Evolutionary conservation across 2,888 invertebrate genomes (phyloP).

Genomic region (Lycocerus yunnanus): DNA sequence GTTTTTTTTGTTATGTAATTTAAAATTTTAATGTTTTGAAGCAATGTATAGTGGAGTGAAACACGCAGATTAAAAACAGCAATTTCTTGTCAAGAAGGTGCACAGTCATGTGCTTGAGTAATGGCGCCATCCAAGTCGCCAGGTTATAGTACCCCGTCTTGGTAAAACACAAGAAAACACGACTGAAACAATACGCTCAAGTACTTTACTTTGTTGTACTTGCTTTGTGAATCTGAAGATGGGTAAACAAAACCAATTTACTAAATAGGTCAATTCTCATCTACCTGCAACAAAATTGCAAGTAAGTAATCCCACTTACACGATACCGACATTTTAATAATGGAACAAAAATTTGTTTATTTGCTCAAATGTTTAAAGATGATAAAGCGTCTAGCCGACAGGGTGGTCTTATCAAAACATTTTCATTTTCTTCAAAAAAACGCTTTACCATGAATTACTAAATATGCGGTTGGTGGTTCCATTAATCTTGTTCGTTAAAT

Average conservation of each 20-base stretch:
- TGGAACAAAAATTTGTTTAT: not conserved
- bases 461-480: not conserved
- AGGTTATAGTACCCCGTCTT: slow-evolving; percentile 27
- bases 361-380: not conserved
- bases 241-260: not conserved
- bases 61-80: not conserved
- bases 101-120: slow-evolving; percentile 35
- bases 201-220: slow-evolving; percentile 7
- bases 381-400: not conserved
- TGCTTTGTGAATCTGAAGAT: not conserved
- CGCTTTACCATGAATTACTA: not conserved
- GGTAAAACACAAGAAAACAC: slow-evolving; percentile 32
- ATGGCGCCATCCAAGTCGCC: slow-evolving; percentile 35
- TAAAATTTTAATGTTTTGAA: not conserved
- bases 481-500: not conserved
- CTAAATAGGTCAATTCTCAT: not conserved
- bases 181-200: slow-evolving; percentile 24
- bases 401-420: not conserved
- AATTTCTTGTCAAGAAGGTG: slow-evolving; percentile 12
- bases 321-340: not conserved
- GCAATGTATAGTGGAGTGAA: not conserved
- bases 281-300: slow-evolving; percentile 1
- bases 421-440: not conserved
- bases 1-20: not conserved
- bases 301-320: not conserved